Base-by-base conservation (phyloP, 2,888 invertebrate genomes). In the Sepioteuthis lessoniana region DNA sequence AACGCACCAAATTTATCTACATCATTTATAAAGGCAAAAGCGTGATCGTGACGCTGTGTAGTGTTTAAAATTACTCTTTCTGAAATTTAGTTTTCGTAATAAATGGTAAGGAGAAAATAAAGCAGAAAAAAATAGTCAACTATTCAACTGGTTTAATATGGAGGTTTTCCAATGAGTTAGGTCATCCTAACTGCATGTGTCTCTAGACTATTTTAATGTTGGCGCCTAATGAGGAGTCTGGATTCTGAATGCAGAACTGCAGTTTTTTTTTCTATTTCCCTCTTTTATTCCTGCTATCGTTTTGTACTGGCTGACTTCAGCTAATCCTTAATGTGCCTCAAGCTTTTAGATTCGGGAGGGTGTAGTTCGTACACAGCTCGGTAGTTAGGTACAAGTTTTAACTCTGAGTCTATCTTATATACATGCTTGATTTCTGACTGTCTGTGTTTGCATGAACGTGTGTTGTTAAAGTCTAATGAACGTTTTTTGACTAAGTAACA, bases 301-400 rank as follows among this genome's bases (percentile, higher is more conserved):
- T 76, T 35, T 76, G 76, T 76, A 76, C 76, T 35, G 76, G 76
- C 10, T 76, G 76, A 76, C 76, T 76, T 25, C n/a, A 76, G 25
- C 76, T 76, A 76, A 76, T 76, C 76, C 76, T 76, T 76, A 76
- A 76, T 35, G n/a, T 35, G 76, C 76, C 76, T 19, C 76, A 55
- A 76, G 76, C 76, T 76, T 76, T 76, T 76, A 76, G 76, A 76
- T 76, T 76, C 76, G 76, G 76, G n/a, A n/a, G 76, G 76, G 76
- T 76, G 76, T 13, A 76, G n/a, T 10, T 4, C 76, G 76, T 76
- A 76, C 76, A 76, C n/a, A 76, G 13, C 3, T 76, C n/a, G 76
- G 76, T 76, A 76, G 76, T n/a, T 76, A n/a, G 76, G 76, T 76
- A 76, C 76, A 76, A 76, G 13, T 76, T 76, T 35, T n/a, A 76